Evolutionary conservation across 2,113 vertebrate species (phyloP).

Genomic region (Pitta sordida): DNA sequence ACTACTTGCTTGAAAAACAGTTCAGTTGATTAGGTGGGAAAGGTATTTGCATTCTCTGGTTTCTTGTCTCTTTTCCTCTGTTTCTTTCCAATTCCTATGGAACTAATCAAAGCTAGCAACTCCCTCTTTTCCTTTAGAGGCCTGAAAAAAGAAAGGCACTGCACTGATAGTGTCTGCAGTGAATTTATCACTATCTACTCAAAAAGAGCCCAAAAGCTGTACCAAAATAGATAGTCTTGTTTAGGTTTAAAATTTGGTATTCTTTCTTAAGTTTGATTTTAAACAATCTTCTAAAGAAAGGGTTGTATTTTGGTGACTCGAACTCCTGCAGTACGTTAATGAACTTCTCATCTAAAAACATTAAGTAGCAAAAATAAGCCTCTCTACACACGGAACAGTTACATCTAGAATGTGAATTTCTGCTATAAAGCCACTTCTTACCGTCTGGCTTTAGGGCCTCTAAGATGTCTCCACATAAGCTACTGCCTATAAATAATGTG

Average conservation of each 20-base stretch:
- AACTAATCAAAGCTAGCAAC: not conserved
- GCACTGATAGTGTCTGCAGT: not conserved
- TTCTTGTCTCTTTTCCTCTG: not conserved
- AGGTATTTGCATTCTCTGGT: not conserved
- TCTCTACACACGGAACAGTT: not conserved
- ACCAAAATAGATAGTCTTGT: not conserved
- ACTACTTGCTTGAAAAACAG: not conserved
- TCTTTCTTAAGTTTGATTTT: not conserved
- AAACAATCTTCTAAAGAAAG: not conserved
- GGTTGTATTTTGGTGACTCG: not conserved
- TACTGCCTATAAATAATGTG: not conserved
- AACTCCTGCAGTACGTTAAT: not conserved
- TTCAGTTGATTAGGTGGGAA: not conserved
- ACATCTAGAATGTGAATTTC: not conserved
- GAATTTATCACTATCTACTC: not conserved
- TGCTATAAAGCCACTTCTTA: not conserved
- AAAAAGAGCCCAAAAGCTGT: not conserved
- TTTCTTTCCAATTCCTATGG: not conserved
- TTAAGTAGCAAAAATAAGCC: not conserved
- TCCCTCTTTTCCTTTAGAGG: not conserved
- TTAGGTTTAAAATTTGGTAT: not conserved
- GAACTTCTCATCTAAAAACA: not conserved
- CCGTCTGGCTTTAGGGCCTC: not conserved
- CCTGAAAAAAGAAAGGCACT: not conserved
- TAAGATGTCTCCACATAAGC: not conserved